Base-by-base conservation (phyloP, 2,888 invertebrate species). In the Diogma glabrata region DNA sequence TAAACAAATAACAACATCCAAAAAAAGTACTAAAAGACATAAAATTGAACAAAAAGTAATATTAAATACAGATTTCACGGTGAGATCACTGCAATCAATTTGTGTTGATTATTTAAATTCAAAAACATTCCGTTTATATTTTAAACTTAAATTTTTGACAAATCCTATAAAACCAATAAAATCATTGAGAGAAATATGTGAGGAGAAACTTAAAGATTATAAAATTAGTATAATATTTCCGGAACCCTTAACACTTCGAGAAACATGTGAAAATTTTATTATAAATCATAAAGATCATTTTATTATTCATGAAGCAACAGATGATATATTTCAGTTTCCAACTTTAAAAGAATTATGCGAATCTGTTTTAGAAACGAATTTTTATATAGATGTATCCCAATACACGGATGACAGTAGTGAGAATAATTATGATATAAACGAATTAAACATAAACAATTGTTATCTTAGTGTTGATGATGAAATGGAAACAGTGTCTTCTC, bases 41-140 rank as follows among this genome's bases (percentile, higher is more conserved):
- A 12, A 23, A 22, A n/a, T 43, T 22, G 43, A 22, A 43, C n/a
- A n/a, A n/a, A 43, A 43, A 8, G 22, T 43, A 7, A 14, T 5
- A 4, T 14, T 7, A 14, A 14, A 7, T 3, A n/a, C 12, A 5
- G 43, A 43, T 14, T 43, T 43, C 14, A 17, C 17, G 24, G 9
- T 24, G 10, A 46, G 24, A 46, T 9, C 17, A 9, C 16, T 53
- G 7, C 33, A 53, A 24, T 48, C 51, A n/a, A 51, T 47, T 24
- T 53, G 53, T 43, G 36, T 51, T 36, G 53, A 53, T n/a, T 50
- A 47, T 22, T 10, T 50, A 16, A 53, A 51, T 38, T 51, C 53
- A 3, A 51, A 50, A 5, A 16, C 40, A 4, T 53, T 47, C 40
- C 20, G 46, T 12, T 48, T 51, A 24, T 53, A 51, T 48, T 24